phyloP scores from a whole-genome alignment of 2,888 invertebrate species.

The Aphidoletes aphidimyza region DNA sequence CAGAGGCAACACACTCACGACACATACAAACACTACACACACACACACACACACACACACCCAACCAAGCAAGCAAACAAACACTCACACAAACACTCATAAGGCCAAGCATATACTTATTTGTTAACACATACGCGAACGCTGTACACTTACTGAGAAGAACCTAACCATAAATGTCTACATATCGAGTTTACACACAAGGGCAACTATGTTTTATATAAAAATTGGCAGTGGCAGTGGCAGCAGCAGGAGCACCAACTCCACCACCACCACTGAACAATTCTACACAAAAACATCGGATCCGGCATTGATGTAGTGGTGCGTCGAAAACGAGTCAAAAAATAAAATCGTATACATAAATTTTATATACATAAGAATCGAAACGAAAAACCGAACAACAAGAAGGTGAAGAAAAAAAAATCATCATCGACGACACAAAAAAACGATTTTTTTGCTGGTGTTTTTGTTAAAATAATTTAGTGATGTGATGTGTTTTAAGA shows the following conservation, averaged over 20 bases:
- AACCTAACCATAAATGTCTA: slow-evolving; percentile 41
- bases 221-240: slow-evolving; percentile 31
- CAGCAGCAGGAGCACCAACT: slow-evolving; percentile 11
- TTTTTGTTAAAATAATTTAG: slow-evolving; percentile 42
- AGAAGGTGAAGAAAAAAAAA: neutral
- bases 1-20: too few relatives aligned
- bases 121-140: neutral
- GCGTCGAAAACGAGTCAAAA: too few relatives aligned
- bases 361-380: too few relatives aligned
- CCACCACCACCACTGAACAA: neutral
- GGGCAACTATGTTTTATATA: slow-evolving; percentile 47
- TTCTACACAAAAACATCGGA: neutral
- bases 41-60: neutral
- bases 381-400: neutral
- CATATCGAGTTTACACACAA: slow-evolving; percentile 15
- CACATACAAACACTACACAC: neutral
- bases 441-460: slow-evolving; percentile 24
- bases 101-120: neutral
- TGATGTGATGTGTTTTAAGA: slow-evolving; percentile 54
- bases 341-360: too few relatives aligned
- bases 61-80: neutral
- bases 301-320: slow-evolving; percentile 4
- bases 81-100: neutral
- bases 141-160: neutral
- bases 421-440: neutral